Conservation (phyloP, 2,797 vertebrate genomes). For the Oreortyx pictus region DNA sequence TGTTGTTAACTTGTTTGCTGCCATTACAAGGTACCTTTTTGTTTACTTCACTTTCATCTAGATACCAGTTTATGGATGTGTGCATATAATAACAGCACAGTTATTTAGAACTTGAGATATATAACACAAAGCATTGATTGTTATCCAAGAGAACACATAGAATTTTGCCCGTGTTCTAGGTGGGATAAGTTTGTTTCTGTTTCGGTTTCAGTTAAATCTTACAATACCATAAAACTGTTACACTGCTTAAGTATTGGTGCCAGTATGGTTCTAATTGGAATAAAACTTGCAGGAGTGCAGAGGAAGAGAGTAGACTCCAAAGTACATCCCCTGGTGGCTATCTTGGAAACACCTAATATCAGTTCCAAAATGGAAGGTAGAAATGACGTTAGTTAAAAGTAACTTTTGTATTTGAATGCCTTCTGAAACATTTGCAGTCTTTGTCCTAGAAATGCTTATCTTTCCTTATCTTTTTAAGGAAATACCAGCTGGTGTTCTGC, state of each 20-base stretch:
- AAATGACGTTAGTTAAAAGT: neutral
- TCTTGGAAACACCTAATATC: neutral
- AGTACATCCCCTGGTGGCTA: neutral
- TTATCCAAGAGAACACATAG: neutral
- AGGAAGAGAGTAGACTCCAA: neutral
- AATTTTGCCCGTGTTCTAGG: neutral
- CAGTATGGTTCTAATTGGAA: neutral
- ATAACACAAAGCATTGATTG: neutral
- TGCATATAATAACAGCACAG: neutral
- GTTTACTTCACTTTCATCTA: neutral
- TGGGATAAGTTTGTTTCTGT: neutral
- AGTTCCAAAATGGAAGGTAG: neutral
- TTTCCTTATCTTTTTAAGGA: constrained; percentile 77
- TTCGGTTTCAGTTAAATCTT: neutral
- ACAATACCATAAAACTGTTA: neutral
- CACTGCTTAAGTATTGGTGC: neutral
- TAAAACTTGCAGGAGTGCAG: neutral
- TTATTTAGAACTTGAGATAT: neutral
- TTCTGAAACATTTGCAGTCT: neutral
- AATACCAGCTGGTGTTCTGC: constrained; percentile 97
- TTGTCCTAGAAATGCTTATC: neutral
- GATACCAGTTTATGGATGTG: neutral
- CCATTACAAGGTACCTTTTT: constrained; percentile 87
- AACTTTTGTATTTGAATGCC: neutral
- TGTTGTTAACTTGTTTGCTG: constrained; percentile 93